Evolutionary conservation across 2,113 vertebrate species (phyloP), one percentile per base, ranked within the genome.

Genomic region (Xiphophorus couchianus): DNA sequence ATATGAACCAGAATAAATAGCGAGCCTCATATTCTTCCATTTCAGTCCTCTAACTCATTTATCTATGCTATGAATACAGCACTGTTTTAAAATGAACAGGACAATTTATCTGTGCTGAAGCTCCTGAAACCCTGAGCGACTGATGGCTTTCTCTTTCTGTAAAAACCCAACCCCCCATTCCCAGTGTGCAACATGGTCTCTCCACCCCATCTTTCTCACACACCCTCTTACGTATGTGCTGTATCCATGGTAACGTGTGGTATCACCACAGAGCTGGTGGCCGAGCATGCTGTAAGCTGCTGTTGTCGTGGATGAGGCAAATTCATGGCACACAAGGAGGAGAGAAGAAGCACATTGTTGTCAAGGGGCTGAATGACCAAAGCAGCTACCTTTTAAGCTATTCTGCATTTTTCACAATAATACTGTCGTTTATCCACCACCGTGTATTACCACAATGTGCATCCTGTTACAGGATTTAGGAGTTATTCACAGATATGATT

Each of bases 221-320:
- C 86, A 74, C 77, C 73, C 80, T 78, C 76, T 86, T 91, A 79
- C 84, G 84, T 90, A 90, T 90, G 86, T 88, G 80, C 89, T 78
- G 93, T 95, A 92, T 87, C 94, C 93, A 94, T 95, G 93, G 92
- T 78, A 95, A 95, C 91, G 69, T 58, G 42, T 86, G 86, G 88
- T 81, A 92, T 92, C 90, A 86, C 86, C 89, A 84, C 86, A 82
- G 83, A 72, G 83, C 83, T 89, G 77, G 78, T 90, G 91, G 84
- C 80, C 82, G 37, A 78, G 77, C 85, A 73, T 84, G 81, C 84
- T 81, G 77, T 79, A 84, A 83, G 82, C 84, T 84, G 82, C 85
- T 87, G 85, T 69, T 89, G 82, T 89, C 63, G 77, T 88, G 88
- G 85, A 90, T 90, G 82, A 89, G 86, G 84, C 87, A 77, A 83